Evolutionary conservation across 2,888 invertebrate species (phyloP), one percentile per base, ranked within the genome.

Genomic region (Calephelis perditalis): DNA sequence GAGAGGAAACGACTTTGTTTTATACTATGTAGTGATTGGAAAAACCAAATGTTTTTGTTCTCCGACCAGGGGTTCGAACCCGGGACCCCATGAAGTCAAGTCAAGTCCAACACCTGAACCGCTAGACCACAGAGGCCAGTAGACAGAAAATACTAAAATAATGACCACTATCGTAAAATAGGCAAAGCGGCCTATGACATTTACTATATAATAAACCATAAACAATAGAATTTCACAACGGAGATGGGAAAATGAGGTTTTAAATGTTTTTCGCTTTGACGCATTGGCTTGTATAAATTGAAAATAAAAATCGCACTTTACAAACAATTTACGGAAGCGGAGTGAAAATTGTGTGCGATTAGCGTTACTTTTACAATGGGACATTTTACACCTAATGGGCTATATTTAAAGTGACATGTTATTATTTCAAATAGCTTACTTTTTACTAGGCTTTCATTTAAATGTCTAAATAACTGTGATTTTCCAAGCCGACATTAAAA

Each of bases 301-400:
- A 52, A 36, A 54, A 54, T 40, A 40, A 54, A 54, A 26, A 15
- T 26, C 26, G 36, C 52, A 36, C 52, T 36, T 11, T 6, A 36
- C 52, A 54, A 54, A 54, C 52, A 52, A 52, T 52, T 52, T 52
- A 52, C 52, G 52, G 52, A 35, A 54, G 35, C 52, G 35, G 52
- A 54, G 52, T 54, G 52, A 54, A 54, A 54, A 54, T 54, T 35
- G 52, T 54, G 52, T 35, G 11, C 52, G 36, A 54, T 54, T 54
- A 54, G 36, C 35, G 52, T 54, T 47, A 15, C 7, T 15, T 15
- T 36, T 3, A 54, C 54, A 54, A 54, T 54, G 36, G 54, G 54
- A 36, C 35, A 36, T 54, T 54, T 26, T 54, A 36, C 35, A 36
- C n/a, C 54, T 11, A 54, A 36, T 36, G 54, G 54, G 54, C n/a